Percentiles rank a stretch among this genome's conserved stretches.
These are phyloP conservation scores for Nesometra sesokonis DNA, from an alignment of 35 echinoderm and acorn worm species.

Conservation along the genomic window DNA sequence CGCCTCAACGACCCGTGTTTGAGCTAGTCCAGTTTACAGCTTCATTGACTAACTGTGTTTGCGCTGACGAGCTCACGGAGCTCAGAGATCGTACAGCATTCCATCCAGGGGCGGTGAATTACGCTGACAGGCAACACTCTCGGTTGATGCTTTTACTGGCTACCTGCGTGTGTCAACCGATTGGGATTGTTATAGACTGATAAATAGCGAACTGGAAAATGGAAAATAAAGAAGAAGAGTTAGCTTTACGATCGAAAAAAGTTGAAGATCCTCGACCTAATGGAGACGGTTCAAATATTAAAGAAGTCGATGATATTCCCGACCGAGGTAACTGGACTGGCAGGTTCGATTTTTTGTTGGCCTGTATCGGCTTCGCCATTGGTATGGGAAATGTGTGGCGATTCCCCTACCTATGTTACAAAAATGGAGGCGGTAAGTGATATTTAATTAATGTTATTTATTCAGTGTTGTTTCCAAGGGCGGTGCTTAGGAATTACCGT, in stretches of 20 bases:
- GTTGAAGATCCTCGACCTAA: background rate
- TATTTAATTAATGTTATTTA: too few relatives aligned
- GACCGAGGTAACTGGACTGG: conserved; percentile 28
- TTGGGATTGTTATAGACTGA: background rate
- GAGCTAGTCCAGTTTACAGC: too few relatives aligned
- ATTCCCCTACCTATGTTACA: conserved; percentile 28
- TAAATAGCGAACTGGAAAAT: conserved; percentile 1
- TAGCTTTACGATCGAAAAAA: conserved; percentile 2
- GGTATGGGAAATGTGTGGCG: conserved; percentile 31
- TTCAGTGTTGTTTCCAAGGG: too few relatives aligned
- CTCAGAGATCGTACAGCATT: background rate
- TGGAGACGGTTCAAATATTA: background rate
- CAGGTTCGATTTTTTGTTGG: conserved; percentile 23
- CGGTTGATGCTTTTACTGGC: background rate
- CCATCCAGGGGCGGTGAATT: background rate
- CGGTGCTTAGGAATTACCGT: too few relatives aligned
- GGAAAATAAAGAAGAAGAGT: conserved; percentile 12
- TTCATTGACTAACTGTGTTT: background rate
- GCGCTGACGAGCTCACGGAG: background rate
- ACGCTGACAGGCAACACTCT: background rate
- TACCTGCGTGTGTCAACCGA: background rate
- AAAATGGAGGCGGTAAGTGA: conserved; percentile 33
- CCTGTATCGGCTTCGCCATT: conserved; percentile 28
- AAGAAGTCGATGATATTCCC: conserved; percentile 2
- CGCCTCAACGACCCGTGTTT: too few relatives aligned